A percentile compares a stretch with the other conserved stretches of the same genome.
Evolutionary conservation across 1,140 invertebrate genomes (phyloP).

Genomic region (Trialeurodes vaporariorum): DNA sequence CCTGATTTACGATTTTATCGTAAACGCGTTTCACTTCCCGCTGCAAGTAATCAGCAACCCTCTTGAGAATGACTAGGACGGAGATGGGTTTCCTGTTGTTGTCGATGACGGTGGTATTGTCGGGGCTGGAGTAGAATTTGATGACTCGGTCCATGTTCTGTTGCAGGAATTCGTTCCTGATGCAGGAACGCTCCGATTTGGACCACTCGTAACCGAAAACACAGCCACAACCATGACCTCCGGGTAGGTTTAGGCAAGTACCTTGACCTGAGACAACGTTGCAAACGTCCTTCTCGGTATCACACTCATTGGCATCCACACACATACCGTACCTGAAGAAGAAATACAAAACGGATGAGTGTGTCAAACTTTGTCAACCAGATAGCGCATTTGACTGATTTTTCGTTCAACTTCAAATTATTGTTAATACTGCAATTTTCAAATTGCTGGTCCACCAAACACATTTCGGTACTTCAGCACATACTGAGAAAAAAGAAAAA

Average conservation of each 20-base stretch:
- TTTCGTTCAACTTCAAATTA: no score
- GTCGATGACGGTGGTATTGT: no score
- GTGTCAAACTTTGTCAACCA: not conserved
- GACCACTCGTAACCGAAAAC: slow-evolving; percentile 16
- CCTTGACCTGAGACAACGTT: slow-evolving; percentile 29
- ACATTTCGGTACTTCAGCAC: no score
- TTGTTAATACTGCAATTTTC: no score
- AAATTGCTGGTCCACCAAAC: no score
- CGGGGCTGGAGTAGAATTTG: not conserved
- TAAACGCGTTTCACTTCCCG: no score
- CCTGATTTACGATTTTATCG: no score
- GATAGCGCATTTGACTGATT: no score
- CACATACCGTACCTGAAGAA: slow-evolving; percentile 41
- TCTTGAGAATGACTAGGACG: no score
- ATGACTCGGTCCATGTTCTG: not conserved
- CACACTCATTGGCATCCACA: slow-evolving; percentile 50
- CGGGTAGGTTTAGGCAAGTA: slow-evolving; percentile 45
- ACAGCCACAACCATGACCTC: slow-evolving; percentile 40
- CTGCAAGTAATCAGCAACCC: no score
- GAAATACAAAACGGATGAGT: not conserved
- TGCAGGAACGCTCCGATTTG: not conserved
- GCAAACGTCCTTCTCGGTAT: slow-evolving; percentile 34
- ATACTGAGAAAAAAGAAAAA: no score
- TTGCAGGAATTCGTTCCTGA: not conserved
- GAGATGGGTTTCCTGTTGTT: no score